Conservation (phyloP, 2,888 invertebrate species). For the Saturnia japonica region DNA sequence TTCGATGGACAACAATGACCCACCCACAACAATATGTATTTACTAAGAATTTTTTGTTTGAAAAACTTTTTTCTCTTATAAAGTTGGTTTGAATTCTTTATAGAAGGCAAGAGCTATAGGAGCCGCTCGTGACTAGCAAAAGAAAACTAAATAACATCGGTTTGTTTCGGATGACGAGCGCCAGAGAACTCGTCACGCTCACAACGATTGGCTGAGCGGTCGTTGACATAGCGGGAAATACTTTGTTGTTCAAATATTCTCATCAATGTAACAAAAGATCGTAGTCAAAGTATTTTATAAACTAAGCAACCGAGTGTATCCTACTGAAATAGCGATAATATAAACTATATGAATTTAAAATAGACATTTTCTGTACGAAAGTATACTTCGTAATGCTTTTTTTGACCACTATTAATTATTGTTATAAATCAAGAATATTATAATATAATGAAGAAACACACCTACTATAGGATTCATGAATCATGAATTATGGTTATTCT, state of each 20-base stretch:
- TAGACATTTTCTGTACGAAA: too few relatives aligned
- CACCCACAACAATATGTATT: slow-evolving; percentile 7
- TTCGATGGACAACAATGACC: neutral
- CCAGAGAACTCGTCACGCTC: slow-evolving; percentile 50
- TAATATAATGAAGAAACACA: neutral
- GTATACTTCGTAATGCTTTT: neutral
- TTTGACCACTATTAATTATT: neutral
- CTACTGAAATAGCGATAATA: neutral
- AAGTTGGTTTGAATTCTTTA: slow-evolving; percentile 15
- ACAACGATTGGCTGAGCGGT: slow-evolving; percentile 63
- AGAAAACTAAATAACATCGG: slow-evolving; percentile 55
- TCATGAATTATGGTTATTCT: too few relatives aligned
- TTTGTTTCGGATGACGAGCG: slow-evolving; percentile 69
- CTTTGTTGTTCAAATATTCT: slow-evolving; percentile 35
- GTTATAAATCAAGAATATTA: neutral
- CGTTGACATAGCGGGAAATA: slow-evolving; percentile 60
- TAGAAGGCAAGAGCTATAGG: slow-evolving; percentile 44
- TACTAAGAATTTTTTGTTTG: neutral
- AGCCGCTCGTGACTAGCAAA: slow-evolving; percentile 55
- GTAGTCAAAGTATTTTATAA: neutral
- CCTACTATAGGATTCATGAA: neutral
- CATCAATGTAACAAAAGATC: slow-evolving; percentile 28
- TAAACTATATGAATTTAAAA: neutral
- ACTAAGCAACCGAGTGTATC: neutral
- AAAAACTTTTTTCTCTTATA: slow-evolving; percentile 5